Base-by-base conservation (phyloP, 2,113 vertebrate species). In the Campylomormyrus tamandua region DNA sequence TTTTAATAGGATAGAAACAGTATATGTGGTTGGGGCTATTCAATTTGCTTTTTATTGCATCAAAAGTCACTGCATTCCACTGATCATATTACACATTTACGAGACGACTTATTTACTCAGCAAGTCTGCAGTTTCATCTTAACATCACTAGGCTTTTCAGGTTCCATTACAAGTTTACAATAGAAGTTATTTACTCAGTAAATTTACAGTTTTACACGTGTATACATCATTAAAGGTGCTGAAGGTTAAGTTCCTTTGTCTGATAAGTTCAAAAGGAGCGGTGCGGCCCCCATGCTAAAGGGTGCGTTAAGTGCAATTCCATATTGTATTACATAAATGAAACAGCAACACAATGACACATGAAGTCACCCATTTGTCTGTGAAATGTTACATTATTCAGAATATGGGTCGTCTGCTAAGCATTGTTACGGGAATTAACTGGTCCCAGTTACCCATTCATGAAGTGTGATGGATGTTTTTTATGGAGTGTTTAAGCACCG, bases 381-480 rank as follows among this genome's bases (percentile, higher is more conserved):
- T 70, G 74, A 80, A 80, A 39, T 42, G 35, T 42, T 42, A 42
- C 15, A 39, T 80, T 80, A 17, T 80, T 42, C 74, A 19, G 13
- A 42, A 31, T 80, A 80, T 39, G 35, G 17, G 70, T 77, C 31
- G n/a, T 77, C 31, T 35, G 74, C 35, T 39, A 19, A 80, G 74
- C 74, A 80, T 80, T 80, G 39, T 80, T 19, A 39, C 35, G 39
- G 74, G 6, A 35, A 80, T 80, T 80, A 80, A 42, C 74, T 15
- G 74, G n/a, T 31, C 35, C 74, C 35, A 42, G 42, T 39, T 80
- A 39, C 35, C 31, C 35, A 15, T 42, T 80, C 35, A 39, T 80
- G 13, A 80, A 80, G 74, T 80, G 74, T 80, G 24, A 48, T 85
- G 42, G 83, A 85, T 80, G 74, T 42, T 80, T 86, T 86, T 49